Evolutionary conservation across 2,797 vertebrate genomes (phyloP).

Genomic region (Myotis daubentonii): DNA sequence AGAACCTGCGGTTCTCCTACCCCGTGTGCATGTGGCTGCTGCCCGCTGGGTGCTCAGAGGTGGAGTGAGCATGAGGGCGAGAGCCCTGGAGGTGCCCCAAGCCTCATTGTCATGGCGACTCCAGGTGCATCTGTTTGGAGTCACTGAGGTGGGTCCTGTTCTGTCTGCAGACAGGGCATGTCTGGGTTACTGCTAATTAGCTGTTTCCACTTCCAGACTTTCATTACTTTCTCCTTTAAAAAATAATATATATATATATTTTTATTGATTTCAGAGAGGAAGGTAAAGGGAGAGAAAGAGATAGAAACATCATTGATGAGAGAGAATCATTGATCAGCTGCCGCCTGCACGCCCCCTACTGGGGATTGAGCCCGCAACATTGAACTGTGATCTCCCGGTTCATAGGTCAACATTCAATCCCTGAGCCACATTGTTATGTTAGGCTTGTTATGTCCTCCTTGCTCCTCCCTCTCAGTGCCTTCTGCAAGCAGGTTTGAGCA

Average conservation of each 20-base stretch:
- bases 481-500: background rate
- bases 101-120: background rate
- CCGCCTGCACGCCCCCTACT: no score
- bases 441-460: background rate
- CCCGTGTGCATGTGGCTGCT: background rate
- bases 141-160: background rate
- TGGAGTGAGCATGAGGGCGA: background rate
- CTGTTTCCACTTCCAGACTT: background rate
- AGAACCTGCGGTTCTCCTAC: background rate
- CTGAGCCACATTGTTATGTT: no score
- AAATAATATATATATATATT: no score
- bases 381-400: no score
- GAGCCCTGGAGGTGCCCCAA: background rate
- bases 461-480: background rate
- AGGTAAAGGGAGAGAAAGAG: no score
- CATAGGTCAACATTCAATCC: no score
- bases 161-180: background rate
- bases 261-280: no score
- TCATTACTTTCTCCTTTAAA: background rate
- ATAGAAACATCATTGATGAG: no score
- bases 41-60: background rate
- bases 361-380: no score
- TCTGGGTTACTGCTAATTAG: background rate
- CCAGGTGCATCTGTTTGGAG: background rate
- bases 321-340: no score